Evolutionary conservation across 2,888 invertebrate genomes (phyloP).

Genomic region (Neria commutata): DNA sequence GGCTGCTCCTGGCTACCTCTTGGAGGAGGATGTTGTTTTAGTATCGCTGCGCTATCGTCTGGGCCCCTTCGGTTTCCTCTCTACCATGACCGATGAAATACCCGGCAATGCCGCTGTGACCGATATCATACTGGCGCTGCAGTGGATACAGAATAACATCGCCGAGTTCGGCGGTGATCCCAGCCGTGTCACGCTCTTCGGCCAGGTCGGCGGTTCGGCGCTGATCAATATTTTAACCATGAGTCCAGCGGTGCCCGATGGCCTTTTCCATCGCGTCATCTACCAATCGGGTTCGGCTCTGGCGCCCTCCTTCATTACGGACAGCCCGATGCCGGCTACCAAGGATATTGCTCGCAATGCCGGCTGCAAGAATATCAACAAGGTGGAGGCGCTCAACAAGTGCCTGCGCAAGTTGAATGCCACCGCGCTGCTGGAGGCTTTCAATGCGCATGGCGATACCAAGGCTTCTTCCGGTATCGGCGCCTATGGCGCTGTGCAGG

Average conservation of each 20-base stretch:
- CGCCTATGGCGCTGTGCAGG: constrained; percentile 51
- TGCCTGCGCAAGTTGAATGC: constrained; percentile 58
- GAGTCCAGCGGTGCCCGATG: constrained; percentile 60
- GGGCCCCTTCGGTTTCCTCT: constrained; percentile 65
- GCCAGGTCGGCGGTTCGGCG: constrained; percentile 65
- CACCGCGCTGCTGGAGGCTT: constrained; percentile 57
- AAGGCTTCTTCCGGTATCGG: constrained; percentile 42
- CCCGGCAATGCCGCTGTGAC: constrained; percentile 66
- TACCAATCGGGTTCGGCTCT: constrained; percentile 65
- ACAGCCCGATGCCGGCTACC: constrained; percentile 55
- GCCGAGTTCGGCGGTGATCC: constrained; percentile 64
- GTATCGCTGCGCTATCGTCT: constrained; percentile 64
- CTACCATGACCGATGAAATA: constrained; percentile 63
- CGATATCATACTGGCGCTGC: constrained; percentile 64
- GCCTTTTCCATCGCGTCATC: constrained; percentile 64
- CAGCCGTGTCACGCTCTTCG: constrained; percentile 63
- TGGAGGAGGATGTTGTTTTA: constrained; percentile 63
- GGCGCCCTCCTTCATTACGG: constrained; percentile 64
- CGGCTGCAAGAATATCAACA: constrained; percentile 54
- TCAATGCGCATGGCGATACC: constrained; percentile 50
- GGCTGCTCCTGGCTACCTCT: constrained; percentile 58
- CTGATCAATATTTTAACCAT: constrained; percentile 62
- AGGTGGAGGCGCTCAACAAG: constrained; percentile 50
- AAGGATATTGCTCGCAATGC: constrained; percentile 56
- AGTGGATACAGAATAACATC: constrained; percentile 65